Evolutionary conservation across 2,888 invertebrate genomes (phyloP).

Genomic region (Spicauda simplicius): DNA sequence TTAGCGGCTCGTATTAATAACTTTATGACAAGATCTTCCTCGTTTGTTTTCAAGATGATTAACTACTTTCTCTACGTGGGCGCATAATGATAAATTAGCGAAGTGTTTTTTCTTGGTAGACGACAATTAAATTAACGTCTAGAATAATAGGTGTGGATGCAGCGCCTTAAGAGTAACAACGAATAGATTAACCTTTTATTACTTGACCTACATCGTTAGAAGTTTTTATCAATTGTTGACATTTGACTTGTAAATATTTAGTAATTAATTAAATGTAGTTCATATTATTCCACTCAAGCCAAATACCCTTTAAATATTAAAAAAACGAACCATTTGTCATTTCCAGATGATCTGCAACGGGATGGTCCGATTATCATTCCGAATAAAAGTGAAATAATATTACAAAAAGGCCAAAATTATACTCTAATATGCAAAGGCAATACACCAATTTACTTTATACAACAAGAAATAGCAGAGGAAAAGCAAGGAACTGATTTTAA

Average conservation of each 20-base stretch:
- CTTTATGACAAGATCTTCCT: slow-evolving; percentile 53
- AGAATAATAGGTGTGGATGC: background rate
- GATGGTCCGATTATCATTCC: slow-evolving; percentile 67
- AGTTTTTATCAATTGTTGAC: background rate
- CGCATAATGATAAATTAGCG: background rate
- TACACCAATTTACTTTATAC: slow-evolving; percentile 59
- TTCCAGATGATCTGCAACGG: slow-evolving; percentile 70
- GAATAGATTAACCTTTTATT: background rate
- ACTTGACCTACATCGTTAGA: background rate
- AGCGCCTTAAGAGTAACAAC: background rate
- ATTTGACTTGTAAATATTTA: too few species aligned
- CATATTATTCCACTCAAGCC: background rate
- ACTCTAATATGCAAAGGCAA: slow-evolving; percentile 68
- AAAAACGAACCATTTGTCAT: slow-evolving; percentile 39
- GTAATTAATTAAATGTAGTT: too few species aligned
- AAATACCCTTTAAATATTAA: background rate
- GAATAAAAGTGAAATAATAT: slow-evolving; percentile 63
- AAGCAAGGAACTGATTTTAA: slow-evolving; percentile 51
- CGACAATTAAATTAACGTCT: background rate
- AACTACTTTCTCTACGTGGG: slow-evolving; percentile 44
- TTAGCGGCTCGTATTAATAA: slow-evolving; percentile 54
- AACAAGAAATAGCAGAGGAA: slow-evolving; percentile 69
- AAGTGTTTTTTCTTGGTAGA: background rate
- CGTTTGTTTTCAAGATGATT: slow-evolving; percentile 60
- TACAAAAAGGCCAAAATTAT: slow-evolving; percentile 71